A percentile compares a stretch with the other conserved stretches of the same genome.
These are phyloP conservation scores for Tillus elongatus DNA, from an alignment of 2,888 invertebrate genomes.

Conservation along the genomic window DNA sequence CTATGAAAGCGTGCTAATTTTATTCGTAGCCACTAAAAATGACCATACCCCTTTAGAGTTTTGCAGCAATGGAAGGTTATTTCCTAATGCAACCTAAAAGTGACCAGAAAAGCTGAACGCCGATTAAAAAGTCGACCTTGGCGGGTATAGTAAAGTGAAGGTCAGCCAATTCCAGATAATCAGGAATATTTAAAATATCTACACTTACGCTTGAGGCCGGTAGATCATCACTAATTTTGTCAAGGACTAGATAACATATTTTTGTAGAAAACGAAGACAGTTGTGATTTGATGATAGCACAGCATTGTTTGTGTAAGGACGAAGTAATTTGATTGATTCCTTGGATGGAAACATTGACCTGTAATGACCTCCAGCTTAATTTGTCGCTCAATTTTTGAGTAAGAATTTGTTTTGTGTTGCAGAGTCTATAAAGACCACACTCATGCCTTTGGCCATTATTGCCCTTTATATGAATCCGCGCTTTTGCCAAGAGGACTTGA, in stretches of 20 bases:
- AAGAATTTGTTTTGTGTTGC: slow-evolving; percentile 2
- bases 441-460: too few relatives aligned
- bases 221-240: not conserved
- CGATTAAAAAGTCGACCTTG: not conserved
- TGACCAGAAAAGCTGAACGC: not conserved
- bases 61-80: not conserved
- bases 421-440: slow-evolving; percentile 8
- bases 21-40: not conserved
- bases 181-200: not conserved
- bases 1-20: too few relatives aligned
- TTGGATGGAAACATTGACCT: not conserved
- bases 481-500: not conserved
- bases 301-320: not conserved
- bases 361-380: too few relatives aligned
- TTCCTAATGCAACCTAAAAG: not conserved
- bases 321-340: not conserved
- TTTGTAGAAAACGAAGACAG: not conserved
- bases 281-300: not conserved
- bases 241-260: not conserved
- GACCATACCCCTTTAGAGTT: not conserved
- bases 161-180: not conserved
- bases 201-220: not conserved
- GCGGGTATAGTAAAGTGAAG: not conserved
- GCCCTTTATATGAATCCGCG: too few relatives aligned
- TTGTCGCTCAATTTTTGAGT: not conserved